Evolutionary conservation across 2,797 vertebrate genomes (phyloP).

Genomic region (Sciaenops ocellatus): DNA sequence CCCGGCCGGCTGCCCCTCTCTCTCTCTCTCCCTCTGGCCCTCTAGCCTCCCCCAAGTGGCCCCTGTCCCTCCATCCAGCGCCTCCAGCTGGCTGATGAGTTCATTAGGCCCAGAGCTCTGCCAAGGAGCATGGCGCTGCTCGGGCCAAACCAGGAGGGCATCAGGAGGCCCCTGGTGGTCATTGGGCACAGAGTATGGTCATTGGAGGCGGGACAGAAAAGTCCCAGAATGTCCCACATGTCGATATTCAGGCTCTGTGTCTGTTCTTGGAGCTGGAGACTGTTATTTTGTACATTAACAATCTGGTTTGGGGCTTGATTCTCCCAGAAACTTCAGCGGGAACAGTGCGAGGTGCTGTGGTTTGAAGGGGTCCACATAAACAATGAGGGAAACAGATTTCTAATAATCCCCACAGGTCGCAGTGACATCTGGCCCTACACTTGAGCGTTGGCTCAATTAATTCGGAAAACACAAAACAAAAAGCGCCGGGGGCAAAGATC

Average conservation of each 20-base stretch:
- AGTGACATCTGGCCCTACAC: constrained; percentile 83
- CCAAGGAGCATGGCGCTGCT: constrained; percentile 78
- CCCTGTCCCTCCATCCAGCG: constrained; percentile 68
- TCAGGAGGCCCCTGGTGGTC: constrained; percentile 78
- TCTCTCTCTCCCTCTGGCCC: constrained; percentile 52
- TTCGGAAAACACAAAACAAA: constrained; percentile 84
- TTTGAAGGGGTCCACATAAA: constrained; percentile 77
- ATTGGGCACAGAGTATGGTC: constrained; percentile 71
- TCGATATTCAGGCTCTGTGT: constrained; percentile 59
- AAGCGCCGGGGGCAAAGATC: constrained; percentile 82
- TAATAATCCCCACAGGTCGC: constrained; percentile 84
- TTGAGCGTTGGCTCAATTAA: constrained; percentile 82
- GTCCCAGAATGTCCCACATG: constrained; percentile 75
- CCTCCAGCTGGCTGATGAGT: constrained; percentile 88
- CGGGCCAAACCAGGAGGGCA: constrained; percentile 80
- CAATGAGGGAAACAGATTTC: constrained; percentile 84
- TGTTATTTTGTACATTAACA: constrained; percentile 79
- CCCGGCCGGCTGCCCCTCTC: constrained; percentile 30
- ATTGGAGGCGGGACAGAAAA: constrained; percentile 79
- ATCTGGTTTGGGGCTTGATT: constrained; percentile 74
- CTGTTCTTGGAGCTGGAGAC: constrained; percentile 63
- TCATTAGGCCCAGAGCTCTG: constrained; percentile 85
- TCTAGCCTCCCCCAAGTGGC: constrained; percentile 61
- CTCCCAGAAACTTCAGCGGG: constrained; percentile 64
- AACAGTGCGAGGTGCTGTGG: constrained; percentile 57